Evolutionary conservation across 2,797 vertebrate genomes (phyloP), one percentile per base, ranked within the genome.

Genomic region (Taeniopygia guttata): DNA sequence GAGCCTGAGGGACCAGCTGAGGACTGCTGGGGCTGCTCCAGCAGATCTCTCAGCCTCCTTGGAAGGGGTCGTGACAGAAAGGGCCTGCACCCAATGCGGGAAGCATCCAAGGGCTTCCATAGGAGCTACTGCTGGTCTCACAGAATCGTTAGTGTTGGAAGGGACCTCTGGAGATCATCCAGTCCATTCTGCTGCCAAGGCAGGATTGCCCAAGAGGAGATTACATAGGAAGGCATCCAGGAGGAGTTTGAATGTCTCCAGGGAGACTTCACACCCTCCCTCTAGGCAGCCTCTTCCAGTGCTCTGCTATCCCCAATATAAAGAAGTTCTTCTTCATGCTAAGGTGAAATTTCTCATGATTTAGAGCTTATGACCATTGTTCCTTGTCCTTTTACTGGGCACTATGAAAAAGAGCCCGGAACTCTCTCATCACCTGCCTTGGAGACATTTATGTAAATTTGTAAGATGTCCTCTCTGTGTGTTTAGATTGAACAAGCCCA

Each of bases 31-130:
- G 27, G 5, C 40, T 5, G 22, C 48, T 56, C 25, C 52, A 43
- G 67, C 55, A n/a, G 30, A 5, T 25, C 52, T 8, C 34, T 26
- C 30, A 18, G 64, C 42, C 34, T 34, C 54, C 34, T 30, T 9
- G 6, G 36, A 13, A 22, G 23, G 9, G 17, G 13, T 29, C 12
- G 11, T 10, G 25, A 9, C 46, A 30, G 58, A 32, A 58, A 45
- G 7, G 7, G 45, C 34, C 25, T 11, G 27, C 13, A 32, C 5
- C 14, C 2, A 1, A 3, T 5, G 23, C 2, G 2, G 11, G 14
- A 59, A 62, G 29, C 43, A 14, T 10, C 34, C 59, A 16, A 25
- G 4, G 5, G 16, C 5, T n/a, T 51, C 68, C 42, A 9, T 7
- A 40, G 13, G 9, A 67, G 19, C 10, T 29, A 13, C 40, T 3